Evolutionary conservation across 2,888 invertebrate genomes (phyloP), one percentile per base, ranked within the genome.

Genomic region (Orthosia gothica): DNA sequence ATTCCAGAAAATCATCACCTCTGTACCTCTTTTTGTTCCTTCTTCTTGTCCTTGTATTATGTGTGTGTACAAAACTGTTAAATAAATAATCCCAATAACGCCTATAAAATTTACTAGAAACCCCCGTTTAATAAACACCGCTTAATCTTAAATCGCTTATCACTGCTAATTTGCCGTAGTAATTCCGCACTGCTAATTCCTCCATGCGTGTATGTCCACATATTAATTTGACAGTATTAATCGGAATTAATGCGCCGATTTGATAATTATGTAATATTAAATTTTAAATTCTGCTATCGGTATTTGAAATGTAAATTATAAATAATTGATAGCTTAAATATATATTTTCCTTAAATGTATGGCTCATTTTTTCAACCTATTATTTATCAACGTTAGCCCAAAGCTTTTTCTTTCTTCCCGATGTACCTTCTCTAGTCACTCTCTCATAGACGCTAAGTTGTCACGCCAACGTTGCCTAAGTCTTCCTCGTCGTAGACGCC

Each of bases 151-250:
- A 62, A 73, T 20, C 49, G 12, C 13, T 5, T 62, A 57, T 68
- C 61, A 49, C 16, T 32, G 50, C 55, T 76, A 70, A 84, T 82
- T 81, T 58, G 15, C 26, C 26, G 23, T 55, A 54, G 52, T 62
- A 50, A 76, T 76, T 68, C 18, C 26, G 15, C 32, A 5, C 55
- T 59, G 55, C 23, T 71, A 74, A 76, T 65, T 62, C 67, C 32
- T 50, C 55, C 18, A 70, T 66, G 70, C 49, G 55, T 69, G 20
- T 70, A 58, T 47, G 40, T 68, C 2, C 55, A 59, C 40, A 59
- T 57, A 68, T 64, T 75, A 66, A 72, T 70, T 58, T 49, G 57
- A 18, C 52, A 20, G 20, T 49, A 70, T 26, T 70, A 67, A 81
- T 67, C 55, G 5, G 45, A 70, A 62, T 58, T 67, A 52, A 69